phyloP scores from a whole-genome alignment of 23 tunicate species.

The Pegea sp. region DNA sequence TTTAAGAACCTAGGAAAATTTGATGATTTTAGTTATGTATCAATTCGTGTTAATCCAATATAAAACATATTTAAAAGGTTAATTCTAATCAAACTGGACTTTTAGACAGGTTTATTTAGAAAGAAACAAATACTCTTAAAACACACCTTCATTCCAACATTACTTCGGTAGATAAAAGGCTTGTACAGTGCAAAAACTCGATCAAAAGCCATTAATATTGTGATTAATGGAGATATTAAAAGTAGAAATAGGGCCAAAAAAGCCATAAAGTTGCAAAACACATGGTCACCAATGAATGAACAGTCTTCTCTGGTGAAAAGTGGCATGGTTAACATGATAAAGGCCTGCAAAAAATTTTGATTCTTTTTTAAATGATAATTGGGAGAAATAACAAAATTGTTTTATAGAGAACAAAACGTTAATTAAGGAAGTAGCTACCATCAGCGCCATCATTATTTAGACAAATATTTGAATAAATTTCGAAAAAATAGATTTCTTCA shows the following conservation, averaged over 20 bases:
- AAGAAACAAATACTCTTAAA: not conserved
- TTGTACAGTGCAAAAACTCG: slow-evolving; percentile 78
- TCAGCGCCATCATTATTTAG: no score
- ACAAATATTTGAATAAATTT: no score
- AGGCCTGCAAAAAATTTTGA: slow-evolving; percentile 16
- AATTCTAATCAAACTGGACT: no score
- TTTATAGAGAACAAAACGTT: no score
- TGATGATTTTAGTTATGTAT: no score
- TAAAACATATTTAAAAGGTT: no score
- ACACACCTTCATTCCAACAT: slow-evolving; percentile 63
- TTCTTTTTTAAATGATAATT: not conserved
- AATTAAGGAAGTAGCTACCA: no score
- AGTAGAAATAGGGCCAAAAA: slow-evolving; percentile 68
- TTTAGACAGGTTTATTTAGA: no score
- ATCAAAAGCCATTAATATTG: slow-evolving; percentile 86
- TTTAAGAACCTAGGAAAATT: slow-evolving; percentile 2
- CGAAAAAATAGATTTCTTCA: no score
- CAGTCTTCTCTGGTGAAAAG: slow-evolving; percentile 45
- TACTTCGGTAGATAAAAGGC: slow-evolving; percentile 79
- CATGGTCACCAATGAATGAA: slow-evolving; percentile 36
- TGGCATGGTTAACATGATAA: slow-evolving; percentile 53
- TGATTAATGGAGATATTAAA: slow-evolving; percentile 68
- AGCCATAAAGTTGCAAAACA: slow-evolving; percentile 43
- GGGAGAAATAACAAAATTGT: not conserved
- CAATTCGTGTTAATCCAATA: no score